Evolutionary conservation across 2,113 vertebrate genomes (phyloP).

Genomic region (Rhinoderma darwinii): DNA sequence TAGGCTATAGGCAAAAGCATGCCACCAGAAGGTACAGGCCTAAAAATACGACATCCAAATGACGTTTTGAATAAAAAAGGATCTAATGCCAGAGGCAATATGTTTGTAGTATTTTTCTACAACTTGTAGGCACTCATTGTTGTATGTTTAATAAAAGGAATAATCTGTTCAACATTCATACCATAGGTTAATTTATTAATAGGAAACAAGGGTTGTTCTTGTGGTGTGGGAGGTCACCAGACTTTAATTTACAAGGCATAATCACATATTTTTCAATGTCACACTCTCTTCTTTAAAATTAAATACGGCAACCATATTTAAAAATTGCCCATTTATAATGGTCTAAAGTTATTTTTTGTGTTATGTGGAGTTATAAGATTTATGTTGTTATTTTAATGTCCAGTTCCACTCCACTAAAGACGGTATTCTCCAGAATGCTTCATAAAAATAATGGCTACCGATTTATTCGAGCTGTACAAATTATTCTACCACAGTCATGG

Average conservation of each 20-base stretch:
- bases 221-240: neutral
- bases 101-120: neutral
- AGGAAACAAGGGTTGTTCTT: neutral
- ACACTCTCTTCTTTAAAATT: neutral
- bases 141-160: neutral
- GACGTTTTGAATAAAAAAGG: neutral
- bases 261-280: neutral
- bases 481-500: neutral
- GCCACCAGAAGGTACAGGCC: neutral
- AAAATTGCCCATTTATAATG: neutral
- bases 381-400: neutral
- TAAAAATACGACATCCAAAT: neutral
- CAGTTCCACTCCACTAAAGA: neutral
- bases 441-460: neutral
- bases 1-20: too few relatives aligned
- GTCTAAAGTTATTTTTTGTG: neutral
- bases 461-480: neutral
- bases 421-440: neutral
- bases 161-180: neutral
- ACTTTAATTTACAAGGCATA: neutral
- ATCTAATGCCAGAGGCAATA: neutral
- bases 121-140: neutral
- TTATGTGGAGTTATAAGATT: neutral
- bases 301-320: neutral
- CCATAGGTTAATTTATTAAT: constrained; percentile 2